phyloP scores from a whole-genome alignment of 2,888 invertebrate genomes.

The Linnaemya vulpina region DNA sequence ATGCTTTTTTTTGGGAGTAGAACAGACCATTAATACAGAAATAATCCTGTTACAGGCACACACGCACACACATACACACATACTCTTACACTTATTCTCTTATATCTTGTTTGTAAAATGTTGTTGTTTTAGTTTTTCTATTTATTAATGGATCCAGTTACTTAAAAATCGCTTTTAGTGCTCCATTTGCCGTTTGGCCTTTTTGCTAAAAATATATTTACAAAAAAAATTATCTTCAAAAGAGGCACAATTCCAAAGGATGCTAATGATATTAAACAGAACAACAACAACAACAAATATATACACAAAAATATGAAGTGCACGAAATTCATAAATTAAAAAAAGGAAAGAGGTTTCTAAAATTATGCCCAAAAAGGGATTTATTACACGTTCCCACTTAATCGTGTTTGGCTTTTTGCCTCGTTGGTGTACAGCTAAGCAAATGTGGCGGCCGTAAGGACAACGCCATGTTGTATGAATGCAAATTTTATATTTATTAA shows the following conservation, averaged over 20 bases:
- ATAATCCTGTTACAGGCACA: background rate
- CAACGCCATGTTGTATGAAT: no score
- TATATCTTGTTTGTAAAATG: background rate
- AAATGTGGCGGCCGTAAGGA: no score
- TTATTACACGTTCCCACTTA: slow-evolving; percentile 20
- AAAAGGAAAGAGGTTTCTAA: slow-evolving; percentile 18
- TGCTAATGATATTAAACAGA: slow-evolving; percentile 53
- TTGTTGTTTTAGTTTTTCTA: slow-evolving; percentile 5
- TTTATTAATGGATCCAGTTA: slow-evolving; percentile 57
- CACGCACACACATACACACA: background rate
- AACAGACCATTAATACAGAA: slow-evolving; percentile 18
- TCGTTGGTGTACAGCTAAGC: no score
- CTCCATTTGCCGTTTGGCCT: slow-evolving; percentile 17
- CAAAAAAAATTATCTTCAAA: no score
- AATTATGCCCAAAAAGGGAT: slow-evolving; percentile 18
- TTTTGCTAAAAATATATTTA: background rate
- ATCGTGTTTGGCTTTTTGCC: background rate
- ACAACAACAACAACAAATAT: background rate
- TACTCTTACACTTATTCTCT: background rate
- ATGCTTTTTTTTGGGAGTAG: background rate
- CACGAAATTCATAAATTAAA: slow-evolving; percentile 6
- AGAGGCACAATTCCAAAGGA: slow-evolving; percentile 40
- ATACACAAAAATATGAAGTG: background rate
- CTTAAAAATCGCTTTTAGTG: slow-evolving; percentile 58
- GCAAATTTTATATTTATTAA: no score